Percentiles rank a stretch among this genome's conserved stretches.
These are phyloP conservation scores for Drosophila ficusphila DNA, from an alignment of 1,140 invertebrate species.

Conservation along the genomic window DNA sequence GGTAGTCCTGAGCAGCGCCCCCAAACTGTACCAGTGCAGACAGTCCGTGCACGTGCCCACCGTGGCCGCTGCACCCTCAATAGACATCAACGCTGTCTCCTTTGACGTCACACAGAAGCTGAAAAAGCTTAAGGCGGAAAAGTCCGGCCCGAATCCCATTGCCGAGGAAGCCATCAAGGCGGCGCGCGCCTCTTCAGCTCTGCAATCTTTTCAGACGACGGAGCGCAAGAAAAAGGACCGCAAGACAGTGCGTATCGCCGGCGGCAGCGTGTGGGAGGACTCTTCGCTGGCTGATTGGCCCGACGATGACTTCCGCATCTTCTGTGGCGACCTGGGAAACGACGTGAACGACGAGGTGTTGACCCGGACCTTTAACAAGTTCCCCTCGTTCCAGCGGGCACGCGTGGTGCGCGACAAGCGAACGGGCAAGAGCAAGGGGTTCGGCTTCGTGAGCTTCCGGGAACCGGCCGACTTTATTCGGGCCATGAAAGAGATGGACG, in stretches of 20 bases:
- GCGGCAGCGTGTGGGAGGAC: slow-evolving; percentile 98
- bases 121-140: slow-evolving; percentile 88
- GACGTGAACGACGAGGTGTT: slow-evolving; percentile 99
- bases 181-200: slow-evolving; percentile 86
- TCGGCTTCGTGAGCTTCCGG: slow-evolving; percentile 99
- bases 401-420: slow-evolving; percentile 98
- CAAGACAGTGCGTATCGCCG: slow-evolving; percentile 93
- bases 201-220: slow-evolving; percentile 85
- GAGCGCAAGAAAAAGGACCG: slow-evolving; percentile 88
- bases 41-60: slow-evolving; percentile 83
- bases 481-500: slow-evolving; percentile 99
- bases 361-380: slow-evolving; percentile 96
- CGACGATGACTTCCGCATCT: slow-evolving; percentile 98
- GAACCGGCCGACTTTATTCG: slow-evolving; percentile 98
- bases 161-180: slow-evolving; percentile 87
- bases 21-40: slow-evolving; percentile 86
- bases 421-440: slow-evolving; percentile 99
- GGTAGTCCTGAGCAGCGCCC: slow-evolving; percentile 87
- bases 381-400: slow-evolving; percentile 96
- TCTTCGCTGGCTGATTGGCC: slow-evolving; percentile 95
- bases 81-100: slow-evolving; percentile 87
- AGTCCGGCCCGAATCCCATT: slow-evolving; percentile 87
- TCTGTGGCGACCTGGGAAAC: slow-evolving; percentile 99
- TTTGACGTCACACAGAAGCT: slow-evolving; percentile 88
- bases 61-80: slow-evolving; percentile 84